A percentile compares a stretch with the other conserved stretches of the same genome.
These are phyloP conservation scores for Ceratotherium simum DNA, from an alignment of 2,113 vertebrate genomes.

Conservation along the genomic window DNA sequence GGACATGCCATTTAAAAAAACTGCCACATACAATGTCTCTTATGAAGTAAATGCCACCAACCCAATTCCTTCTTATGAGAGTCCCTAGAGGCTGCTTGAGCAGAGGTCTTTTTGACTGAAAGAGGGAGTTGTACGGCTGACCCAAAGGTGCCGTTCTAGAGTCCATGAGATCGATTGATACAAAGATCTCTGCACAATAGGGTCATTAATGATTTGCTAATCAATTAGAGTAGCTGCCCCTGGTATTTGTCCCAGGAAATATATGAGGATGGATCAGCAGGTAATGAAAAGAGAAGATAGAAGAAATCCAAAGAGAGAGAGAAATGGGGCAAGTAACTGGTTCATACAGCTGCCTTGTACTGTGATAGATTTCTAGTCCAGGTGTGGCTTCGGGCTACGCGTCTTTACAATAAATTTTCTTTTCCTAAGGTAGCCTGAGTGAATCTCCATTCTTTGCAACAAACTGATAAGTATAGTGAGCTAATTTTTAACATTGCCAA, in stretches of 20 bases:
- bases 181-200: background rate
- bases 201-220: background rate
- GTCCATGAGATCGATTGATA: background rate
- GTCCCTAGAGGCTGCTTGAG: background rate
- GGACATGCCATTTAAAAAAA: background rate
- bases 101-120: background rate
- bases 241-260: conserved; percentile 28
- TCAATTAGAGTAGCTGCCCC: background rate
- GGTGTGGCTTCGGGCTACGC: background rate
- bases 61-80: background rate
- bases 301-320: background rate
- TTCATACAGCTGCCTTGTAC: background rate
- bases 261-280: background rate
- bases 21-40: background rate
- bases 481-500: background rate
- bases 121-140: background rate
- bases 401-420: background rate
- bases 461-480: conserved; percentile 22
- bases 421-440: conserved; percentile 21
- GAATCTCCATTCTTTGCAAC: background rate
- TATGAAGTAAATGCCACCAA: background rate
- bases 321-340: background rate
- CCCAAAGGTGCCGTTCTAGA: background rate
- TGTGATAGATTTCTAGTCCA: background rate
- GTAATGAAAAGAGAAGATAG: background rate